Conservation (phyloP, 2,113 vertebrate genomes). For the Oreotrochilus melanogaster region DNA sequence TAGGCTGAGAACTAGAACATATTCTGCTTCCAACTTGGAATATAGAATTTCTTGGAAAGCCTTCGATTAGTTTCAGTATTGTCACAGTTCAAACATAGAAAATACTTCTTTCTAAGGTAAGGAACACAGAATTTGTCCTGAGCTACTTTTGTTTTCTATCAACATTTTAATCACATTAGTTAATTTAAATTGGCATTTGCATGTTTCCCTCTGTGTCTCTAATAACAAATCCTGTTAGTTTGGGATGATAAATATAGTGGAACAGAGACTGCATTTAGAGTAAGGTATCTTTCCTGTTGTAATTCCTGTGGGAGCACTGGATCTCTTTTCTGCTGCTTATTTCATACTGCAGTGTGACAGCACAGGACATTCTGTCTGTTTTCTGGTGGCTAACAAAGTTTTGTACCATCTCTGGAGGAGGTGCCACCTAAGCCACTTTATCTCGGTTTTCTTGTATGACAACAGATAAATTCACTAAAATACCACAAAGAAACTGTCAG, state of each 20-base stretch:
- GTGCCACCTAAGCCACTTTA: neutral
- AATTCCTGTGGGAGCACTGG: neutral
- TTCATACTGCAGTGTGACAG: neutral
- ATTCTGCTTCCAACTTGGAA: neutral
- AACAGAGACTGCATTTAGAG: neutral
- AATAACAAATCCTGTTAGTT: neutral
- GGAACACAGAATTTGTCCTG: neutral
- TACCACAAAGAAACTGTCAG: neutral
- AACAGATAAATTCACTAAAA: neutral
- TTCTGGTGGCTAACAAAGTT: neutral
- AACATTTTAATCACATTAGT: neutral
- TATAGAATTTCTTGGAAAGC: neutral
- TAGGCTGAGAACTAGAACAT: neutral
- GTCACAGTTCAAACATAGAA: neutral
- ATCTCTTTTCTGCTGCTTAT: fast-evolving
- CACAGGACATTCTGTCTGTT: neutral
- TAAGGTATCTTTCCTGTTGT: neutral
- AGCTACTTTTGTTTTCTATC: neutral
- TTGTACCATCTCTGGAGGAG: neutral
- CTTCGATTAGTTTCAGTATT: neutral
- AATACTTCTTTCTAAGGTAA: neutral
- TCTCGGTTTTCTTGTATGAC: neutral
- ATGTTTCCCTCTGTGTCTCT: neutral
- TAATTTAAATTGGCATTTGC: neutral
- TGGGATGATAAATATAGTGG: neutral